phyloP scores from a whole-genome alignment of 1,140 invertebrate species.

The Yoshiicerus persimilis region DNA sequence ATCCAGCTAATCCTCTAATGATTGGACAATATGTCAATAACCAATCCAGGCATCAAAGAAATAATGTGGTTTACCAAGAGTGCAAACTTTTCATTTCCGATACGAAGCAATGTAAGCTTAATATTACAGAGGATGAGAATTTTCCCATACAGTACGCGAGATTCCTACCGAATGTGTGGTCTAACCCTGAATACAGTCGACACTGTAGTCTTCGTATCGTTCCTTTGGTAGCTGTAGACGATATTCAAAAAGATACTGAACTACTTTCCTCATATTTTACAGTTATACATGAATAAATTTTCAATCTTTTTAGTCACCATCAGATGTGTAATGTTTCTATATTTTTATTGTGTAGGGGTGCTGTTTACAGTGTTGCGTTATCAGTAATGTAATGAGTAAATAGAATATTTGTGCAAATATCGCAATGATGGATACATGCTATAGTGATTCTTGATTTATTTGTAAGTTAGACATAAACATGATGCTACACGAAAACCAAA shows the following conservation, averaged over 20 bases:
- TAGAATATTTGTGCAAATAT: no score
- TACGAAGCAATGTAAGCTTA: background rate
- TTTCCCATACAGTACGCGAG: background rate
- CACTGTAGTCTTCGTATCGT: slow-evolving; percentile 18
- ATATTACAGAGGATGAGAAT: background rate
- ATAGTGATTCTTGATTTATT: no score
- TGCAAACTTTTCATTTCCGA: background rate
- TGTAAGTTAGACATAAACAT: no score
- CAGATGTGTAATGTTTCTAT: no score
- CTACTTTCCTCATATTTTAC: slow-evolving; percentile 43
- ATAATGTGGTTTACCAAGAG: slow-evolving; percentile 46
- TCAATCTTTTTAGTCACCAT: no score
- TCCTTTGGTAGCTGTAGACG: slow-evolving; percentile 36
- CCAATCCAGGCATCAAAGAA: slow-evolving; percentile 32
- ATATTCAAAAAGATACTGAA: slow-evolving; percentile 36
- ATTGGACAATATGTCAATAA: slow-evolving; percentile 61
- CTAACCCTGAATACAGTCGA: slow-evolving; percentile 30
- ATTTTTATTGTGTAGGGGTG: no score
- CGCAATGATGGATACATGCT: no score
- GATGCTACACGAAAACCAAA: no score
- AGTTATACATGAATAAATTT: background rate
- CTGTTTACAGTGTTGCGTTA: no score
- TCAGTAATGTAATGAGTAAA: no score
- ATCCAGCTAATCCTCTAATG: slow-evolving; percentile 55
- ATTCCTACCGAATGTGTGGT: slow-evolving; percentile 44